phyloP scores from a whole-genome alignment of 2,113 vertebrate species.

The Lipotes vexillifer region DNA sequence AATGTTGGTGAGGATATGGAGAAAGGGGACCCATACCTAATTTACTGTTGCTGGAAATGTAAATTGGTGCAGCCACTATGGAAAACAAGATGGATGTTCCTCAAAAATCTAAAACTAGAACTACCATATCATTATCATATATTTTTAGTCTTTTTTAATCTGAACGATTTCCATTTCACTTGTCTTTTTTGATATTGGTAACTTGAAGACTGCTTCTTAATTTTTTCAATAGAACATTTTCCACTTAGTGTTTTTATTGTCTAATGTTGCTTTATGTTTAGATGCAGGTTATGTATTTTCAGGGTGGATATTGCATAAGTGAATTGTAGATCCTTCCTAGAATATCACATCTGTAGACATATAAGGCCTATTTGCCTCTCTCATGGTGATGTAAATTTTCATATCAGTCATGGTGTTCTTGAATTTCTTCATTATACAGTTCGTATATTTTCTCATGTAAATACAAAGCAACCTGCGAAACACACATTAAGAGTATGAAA shows the following conservation, averaged over 20 bases:
- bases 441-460: background rate
- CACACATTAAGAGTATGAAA: background rate
- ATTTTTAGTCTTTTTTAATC: background rate
- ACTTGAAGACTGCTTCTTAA: background rate
- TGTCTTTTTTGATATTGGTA: background rate
- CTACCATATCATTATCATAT: background rate
- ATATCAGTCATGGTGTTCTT: background rate
- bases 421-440: background rate
- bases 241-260: background rate
- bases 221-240: background rate
- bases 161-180: background rate
- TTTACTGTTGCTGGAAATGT: too few species aligned
- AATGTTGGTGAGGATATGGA: too few species aligned
- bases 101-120: too few species aligned
- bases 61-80: too few species aligned
- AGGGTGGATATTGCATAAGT: background rate
- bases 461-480: background rate
- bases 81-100: too few species aligned
- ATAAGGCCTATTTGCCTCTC: background rate
- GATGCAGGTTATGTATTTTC: background rate
- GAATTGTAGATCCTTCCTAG: background rate
- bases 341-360: too few species aligned
- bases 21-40: too few species aligned
- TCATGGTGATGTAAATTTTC: background rate
- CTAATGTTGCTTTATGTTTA: background rate